A percentile compares a stretch with the other conserved stretches of the same genome.
Evolutionary conservation across 1,140 invertebrate species (phyloP).

Genomic region (Octopus bimaculoides): DNA sequence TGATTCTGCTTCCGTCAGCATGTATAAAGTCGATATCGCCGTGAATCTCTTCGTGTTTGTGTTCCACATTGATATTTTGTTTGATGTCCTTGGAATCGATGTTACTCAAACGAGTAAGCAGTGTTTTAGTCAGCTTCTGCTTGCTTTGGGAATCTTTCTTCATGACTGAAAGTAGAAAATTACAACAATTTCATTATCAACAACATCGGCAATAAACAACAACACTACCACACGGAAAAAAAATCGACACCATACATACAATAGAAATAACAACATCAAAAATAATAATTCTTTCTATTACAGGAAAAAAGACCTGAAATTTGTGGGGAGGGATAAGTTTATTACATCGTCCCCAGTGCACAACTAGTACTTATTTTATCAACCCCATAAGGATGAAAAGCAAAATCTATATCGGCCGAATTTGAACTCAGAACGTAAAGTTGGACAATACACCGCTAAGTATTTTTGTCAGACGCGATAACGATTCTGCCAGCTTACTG

Average conservation of each 20-base stretch:
- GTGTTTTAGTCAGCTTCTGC: slow-evolving; percentile 38
- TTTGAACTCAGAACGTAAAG: no score
- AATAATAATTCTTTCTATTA: neutral
- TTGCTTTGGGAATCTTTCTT: slow-evolving; percentile 17
- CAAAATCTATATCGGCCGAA: no score
- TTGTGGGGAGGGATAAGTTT: neutral
- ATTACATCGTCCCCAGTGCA: neutral
- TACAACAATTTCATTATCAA: neutral
- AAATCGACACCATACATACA: neutral
- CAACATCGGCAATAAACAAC: neutral
- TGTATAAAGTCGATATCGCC: slow-evolving; percentile 46
- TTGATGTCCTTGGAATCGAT: slow-evolving; percentile 46
- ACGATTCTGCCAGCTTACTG: no score
- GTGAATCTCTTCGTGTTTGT: slow-evolving; percentile 50
- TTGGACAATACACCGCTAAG: no score
- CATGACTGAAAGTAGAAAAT: slow-evolving; percentile 16
- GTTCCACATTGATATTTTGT: slow-evolving; percentile 50
- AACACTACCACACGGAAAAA: neutral
- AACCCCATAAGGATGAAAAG: no score
- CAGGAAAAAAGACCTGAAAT: neutral
- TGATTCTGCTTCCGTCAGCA: slow-evolving; percentile 37
- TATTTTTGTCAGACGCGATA: no score
- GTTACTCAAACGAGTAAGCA: slow-evolving; percentile 37
- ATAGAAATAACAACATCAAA: neutral
- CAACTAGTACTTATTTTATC: no score